Evolutionary conservation across 2,797 vertebrate genomes (phyloP), one percentile per base, ranked within the genome.

Genomic region (Paguma larvata): DNA sequence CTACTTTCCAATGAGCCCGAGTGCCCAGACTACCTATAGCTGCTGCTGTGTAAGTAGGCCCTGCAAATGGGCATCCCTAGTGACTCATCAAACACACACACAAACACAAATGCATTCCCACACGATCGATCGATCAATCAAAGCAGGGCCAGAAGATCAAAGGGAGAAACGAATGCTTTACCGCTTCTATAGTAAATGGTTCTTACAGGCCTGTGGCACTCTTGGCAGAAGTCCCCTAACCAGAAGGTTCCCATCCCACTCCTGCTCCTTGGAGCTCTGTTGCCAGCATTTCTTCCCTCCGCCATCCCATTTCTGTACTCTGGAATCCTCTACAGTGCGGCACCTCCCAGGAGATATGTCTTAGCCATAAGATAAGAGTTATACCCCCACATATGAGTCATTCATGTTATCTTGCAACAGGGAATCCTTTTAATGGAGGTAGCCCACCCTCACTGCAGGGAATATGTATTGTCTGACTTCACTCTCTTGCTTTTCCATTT

Each of bases 131-230:
- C 34, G 44, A 27, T 80, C 75, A 73, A 38, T 88, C 84, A 78
- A 91, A 97, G 77, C 27, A 91, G 41, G 25, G 30, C 85, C 94
- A 13, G 72, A 6, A 77, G 68, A 92, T 91, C 92, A 97, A 97
- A 95, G 72, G 13, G 48, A 94, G 85, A 93, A 96, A 38, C 38
- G 68, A n/a, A 63, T 53, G 48, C 10, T 78, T 80, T 62, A 2
- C 77, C 67, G 34, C 9, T 96, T 97, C 72, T 86, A 44, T n/a
- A 46, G 15, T 41, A 21, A 93, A 86, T 56, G 51, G 70, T 44
- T 97, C 86, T 91, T 32, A 32, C 25, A 30, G 44, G 38, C 34
- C 53, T 65, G 2, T n/a, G 13, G 32, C 27, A 51, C 48, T 87
- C 51, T 56, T 72, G 62, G 70, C 63, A 38, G 30, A 67, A 94